These are phyloP conservation scores for Pasiphila rectangulata DNA, from an alignment of 2,888 invertebrate species.

Conservation along the genomic window DNA sequence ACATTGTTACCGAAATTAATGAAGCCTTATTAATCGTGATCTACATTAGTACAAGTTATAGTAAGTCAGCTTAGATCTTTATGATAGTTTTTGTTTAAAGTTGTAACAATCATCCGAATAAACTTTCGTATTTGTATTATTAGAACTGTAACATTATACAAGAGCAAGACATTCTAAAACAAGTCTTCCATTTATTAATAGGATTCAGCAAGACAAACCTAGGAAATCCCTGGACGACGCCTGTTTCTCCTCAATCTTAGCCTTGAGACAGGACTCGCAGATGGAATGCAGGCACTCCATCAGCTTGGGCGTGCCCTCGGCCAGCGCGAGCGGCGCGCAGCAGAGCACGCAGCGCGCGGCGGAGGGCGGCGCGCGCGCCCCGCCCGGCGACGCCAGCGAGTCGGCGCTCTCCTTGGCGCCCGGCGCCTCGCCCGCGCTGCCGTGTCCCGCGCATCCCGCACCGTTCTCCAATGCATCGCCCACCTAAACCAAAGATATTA, in stretches of 20 bases:
- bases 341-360: constrained; percentile 81
- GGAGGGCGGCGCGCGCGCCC: constrained; percentile 44
- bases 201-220: constrained; percentile 53
- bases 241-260: constrained; percentile 80
- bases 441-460: constrained; percentile 8
- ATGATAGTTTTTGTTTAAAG: no score
- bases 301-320: constrained; percentile 85
- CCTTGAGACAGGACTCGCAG: constrained; percentile 87
- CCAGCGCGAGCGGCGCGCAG: constrained; percentile 48
- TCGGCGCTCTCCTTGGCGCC: constrained; percentile 44
- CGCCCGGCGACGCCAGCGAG: constrained; percentile 63
- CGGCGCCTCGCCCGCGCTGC: neutral
- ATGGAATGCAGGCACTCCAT: constrained; percentile 94
- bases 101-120: no score
- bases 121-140: no score
- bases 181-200: no score
- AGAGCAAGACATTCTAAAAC: neutral
- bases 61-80: no score
- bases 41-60: no score
- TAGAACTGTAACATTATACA: neutral
- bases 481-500: no score
- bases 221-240: constrained; percentile 62
- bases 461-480: constrained; percentile 8
- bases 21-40: no score
- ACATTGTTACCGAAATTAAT: no score